Base-by-base conservation (phyloP, 1,140 invertebrate species). In the Bombus vancouverensis region DNA sequence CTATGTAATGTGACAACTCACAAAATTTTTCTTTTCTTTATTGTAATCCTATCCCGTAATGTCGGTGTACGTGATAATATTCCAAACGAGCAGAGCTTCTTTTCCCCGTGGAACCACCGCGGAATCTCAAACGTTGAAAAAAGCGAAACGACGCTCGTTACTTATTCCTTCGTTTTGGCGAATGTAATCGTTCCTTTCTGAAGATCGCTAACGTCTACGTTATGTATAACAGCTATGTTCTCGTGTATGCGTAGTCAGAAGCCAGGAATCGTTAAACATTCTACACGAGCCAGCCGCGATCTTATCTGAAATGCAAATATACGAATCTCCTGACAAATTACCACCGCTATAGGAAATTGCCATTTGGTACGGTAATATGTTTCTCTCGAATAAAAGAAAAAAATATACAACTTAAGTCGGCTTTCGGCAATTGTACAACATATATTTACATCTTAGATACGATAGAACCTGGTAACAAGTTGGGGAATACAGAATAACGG, bases 91-190 rank as follows among this genome's bases (percentile, higher is more conserved):
- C 34, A 4, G 3, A 39, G 18, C 39, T 53, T 53, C 28, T 37
- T 65, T 32, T n/a, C 15, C 1, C 25, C 10, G 25, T 13, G n/a
- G 18, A 74, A 74, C 10, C 73, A 10, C 18, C 22, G 6, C 39
- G 71, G 71, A 66, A 53, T 74, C 25, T 28, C 13, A 47, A 53
- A 28, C 59, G 32, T 44, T 44, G 9, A 18, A 73, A 22, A 32
- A 72, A 39, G 34, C 6, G 44, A 42, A n/a, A 53, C 81, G 42
- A 34, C 42, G 15, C 81, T 83, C 72, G 72, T 75, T 83, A 39
- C 25, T 37, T 75, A 65, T 72, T 70, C 80, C 28, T 4, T 34
- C 34, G 42, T 65, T 25, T 2, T 39, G 10, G 22, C 12, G n/a
- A 37, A 66, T 66, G 13, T 9, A n/a, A 13, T 65, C 32, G 39